Evolutionary conservation across 37 sponge, comb jelly and placozoan genomes (phyloP).

Genomic region (Geodia barretti): DNA sequence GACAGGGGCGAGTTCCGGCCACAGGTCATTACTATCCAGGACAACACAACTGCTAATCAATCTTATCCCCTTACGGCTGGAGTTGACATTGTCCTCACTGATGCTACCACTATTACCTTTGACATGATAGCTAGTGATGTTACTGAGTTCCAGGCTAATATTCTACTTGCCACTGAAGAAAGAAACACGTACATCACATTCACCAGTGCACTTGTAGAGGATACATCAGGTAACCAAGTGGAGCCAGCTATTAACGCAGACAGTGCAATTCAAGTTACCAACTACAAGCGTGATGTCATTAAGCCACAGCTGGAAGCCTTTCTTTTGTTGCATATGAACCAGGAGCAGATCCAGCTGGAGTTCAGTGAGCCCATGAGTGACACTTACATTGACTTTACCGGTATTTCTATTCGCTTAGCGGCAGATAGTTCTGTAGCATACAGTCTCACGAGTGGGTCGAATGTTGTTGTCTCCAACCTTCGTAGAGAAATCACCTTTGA

Average conservation of each 20-base stretch:
- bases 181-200: conserved; percentile 67
- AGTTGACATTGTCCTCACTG: conserved; percentile 9
- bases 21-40: conserved; percentile 51
- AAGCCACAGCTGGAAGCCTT: conserved; percentile 58
- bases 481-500: conserved; percentile 54
- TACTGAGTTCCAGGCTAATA: conserved; percentile 54
- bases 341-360: conserved; percentile 46
- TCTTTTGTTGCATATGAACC: conserved; percentile 71
- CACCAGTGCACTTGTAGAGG: conserved; percentile 45
- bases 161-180: conserved; percentile 60
- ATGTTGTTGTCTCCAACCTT: conserved; percentile 19
- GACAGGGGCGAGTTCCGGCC: conserved; percentile 52
- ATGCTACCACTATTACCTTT: conserved; percentile 41
- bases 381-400: conserved; percentile 63
- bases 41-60: conserved; percentile 45
- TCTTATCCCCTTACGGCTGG: conserved; percentile 58
- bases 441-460: conserved; percentile 59
- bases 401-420: conserved; percentile 56
- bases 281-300: conserved; percentile 68
- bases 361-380: conserved; percentile 87
- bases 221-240: conserved; percentile 52
- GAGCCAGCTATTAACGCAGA: conserved; percentile 26
- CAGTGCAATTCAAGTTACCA: conserved; percentile 29
- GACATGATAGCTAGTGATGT: conserved; percentile 49
- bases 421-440: conserved; percentile 30